Conservation (phyloP, 2,113 vertebrate genomes). For the Eidolon helvum region DNA sequence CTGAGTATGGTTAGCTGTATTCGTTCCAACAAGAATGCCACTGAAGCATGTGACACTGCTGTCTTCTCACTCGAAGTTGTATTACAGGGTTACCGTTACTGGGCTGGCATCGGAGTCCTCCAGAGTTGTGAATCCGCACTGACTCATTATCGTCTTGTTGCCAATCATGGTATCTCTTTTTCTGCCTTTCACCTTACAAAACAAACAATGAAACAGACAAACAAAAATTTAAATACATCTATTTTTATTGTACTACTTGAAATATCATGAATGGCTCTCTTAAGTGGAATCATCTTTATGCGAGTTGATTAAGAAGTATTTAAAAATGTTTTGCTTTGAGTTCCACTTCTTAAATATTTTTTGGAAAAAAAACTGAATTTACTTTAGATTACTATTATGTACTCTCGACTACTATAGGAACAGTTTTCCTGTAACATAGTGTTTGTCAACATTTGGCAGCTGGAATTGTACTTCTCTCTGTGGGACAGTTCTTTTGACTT, state of each 20-base stretch:
- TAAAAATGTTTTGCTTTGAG: not conserved
- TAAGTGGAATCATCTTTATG: not conserved
- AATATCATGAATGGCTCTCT: not conserved
- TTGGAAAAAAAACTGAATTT: not conserved
- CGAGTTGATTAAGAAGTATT: not conserved
- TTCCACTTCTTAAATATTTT: conserved; percentile 11
- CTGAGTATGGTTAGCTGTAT: not conserved
- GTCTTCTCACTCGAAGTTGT: not conserved
- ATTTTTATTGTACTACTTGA: not conserved
- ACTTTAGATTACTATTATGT: not conserved
- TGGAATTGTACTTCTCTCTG: not conserved
- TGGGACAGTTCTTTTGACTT: not conserved
- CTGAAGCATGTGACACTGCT: not conserved
- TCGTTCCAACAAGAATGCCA: not conserved
- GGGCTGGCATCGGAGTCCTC: conserved; percentile 97
- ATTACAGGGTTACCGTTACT: conserved; percentile 96
- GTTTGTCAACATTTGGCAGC: not conserved
- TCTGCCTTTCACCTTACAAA: not conserved
- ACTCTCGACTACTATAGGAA: not conserved
- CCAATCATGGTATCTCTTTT: conserved; percentile 91
- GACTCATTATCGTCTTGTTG: conserved; percentile 96
- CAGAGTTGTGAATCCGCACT: conserved; percentile 98
- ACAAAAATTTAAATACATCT: not conserved
- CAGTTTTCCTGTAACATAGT: not conserved
- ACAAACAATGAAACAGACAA: not conserved